These are phyloP conservation scores for Perizoma flavofasciatum DNA, from an alignment of 2,888 invertebrate species.

Conservation along the genomic window DNA sequence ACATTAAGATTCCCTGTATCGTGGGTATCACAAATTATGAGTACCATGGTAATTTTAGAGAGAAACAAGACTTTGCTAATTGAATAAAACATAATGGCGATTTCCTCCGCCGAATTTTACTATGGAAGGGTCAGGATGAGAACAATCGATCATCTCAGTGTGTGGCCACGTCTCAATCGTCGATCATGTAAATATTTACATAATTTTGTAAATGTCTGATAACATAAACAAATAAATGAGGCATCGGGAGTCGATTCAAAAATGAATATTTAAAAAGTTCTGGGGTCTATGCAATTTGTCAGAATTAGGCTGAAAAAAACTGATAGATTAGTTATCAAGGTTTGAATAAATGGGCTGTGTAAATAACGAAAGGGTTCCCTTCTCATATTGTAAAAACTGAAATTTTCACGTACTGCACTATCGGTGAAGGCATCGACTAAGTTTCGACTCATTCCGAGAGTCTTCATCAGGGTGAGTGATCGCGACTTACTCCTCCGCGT, in stretches of 20 bases:
- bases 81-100: too few relatives aligned
- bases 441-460: too few relatives aligned
- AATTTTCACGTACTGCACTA: too few relatives aligned
- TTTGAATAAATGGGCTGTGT: slow-evolving; percentile 11
- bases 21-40: too few relatives aligned
- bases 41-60: too few relatives aligned
- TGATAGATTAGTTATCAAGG: slow-evolving; percentile 21
- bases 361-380: neutral
- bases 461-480: too few relatives aligned
- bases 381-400: neutral
- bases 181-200: slow-evolving; percentile 46
- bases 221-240: slow-evolving; percentile 42
- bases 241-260: slow-evolving; percentile 24
- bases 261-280: slow-evolving; percentile 40
- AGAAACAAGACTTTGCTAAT: too few relatives aligned
- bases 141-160: slow-evolving; percentile 36
- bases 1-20: too few relatives aligned
- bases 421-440: too few relatives aligned
- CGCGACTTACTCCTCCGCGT: too few relatives aligned
- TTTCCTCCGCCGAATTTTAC: too few relatives aligned
- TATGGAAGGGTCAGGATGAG: slow-evolving; percentile 6
- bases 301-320: slow-evolving; percentile 19
- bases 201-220: slow-evolving; percentile 48
- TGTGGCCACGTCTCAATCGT: slow-evolving; percentile 43
- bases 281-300: slow-evolving; percentile 12